Evolutionary conservation across 1,140 invertebrate species (phyloP).

Genomic region (Drosophila kepulauana): DNA sequence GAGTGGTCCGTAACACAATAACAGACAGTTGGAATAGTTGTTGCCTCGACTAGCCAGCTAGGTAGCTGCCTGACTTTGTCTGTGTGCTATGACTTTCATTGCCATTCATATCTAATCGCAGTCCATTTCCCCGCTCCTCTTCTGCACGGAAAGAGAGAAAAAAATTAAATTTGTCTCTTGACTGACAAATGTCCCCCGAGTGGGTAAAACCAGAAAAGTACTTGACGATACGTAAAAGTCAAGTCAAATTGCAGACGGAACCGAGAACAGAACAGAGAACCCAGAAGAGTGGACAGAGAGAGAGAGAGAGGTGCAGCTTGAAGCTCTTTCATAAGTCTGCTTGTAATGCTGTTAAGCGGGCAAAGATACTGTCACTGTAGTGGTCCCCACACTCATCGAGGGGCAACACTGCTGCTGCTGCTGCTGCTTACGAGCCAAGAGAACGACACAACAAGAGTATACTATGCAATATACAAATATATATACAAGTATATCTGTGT

Average conservation of each 20-base stretch:
- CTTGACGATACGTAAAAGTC: constrained; percentile 84
- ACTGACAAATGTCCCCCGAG: constrained; percentile 84
- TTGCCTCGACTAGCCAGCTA: neutral
- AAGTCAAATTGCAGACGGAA: constrained; percentile 75
- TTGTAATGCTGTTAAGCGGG: constrained; percentile 84
- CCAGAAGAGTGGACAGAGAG: neutral
- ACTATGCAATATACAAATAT: neutral
- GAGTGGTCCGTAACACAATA: constrained; percentile 39
- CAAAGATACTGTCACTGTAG: constrained; percentile 83
- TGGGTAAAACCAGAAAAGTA: constrained; percentile 82
- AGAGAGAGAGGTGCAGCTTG: neutral
- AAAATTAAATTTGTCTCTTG: constrained; percentile 84
- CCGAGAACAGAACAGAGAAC: neutral
- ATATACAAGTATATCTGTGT: constrained; percentile 1
- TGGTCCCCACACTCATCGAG: constrained; percentile 46
- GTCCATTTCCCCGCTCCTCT: constrained; percentile 37
- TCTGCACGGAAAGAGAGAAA: constrained; percentile 58
- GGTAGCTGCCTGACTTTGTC: constrained; percentile 6
- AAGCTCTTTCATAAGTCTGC: constrained; percentile 73
- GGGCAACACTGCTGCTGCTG: neutral
- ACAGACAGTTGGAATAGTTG: constrained; percentile 37
- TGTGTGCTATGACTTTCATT: constrained; percentile 73
- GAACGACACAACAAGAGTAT: neutral
- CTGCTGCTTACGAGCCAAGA: constrained; percentile 11
- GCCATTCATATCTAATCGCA: constrained; percentile 78